Conservation (phyloP, 1,140 invertebrate species). For the Cotesia vestalis region DNA sequence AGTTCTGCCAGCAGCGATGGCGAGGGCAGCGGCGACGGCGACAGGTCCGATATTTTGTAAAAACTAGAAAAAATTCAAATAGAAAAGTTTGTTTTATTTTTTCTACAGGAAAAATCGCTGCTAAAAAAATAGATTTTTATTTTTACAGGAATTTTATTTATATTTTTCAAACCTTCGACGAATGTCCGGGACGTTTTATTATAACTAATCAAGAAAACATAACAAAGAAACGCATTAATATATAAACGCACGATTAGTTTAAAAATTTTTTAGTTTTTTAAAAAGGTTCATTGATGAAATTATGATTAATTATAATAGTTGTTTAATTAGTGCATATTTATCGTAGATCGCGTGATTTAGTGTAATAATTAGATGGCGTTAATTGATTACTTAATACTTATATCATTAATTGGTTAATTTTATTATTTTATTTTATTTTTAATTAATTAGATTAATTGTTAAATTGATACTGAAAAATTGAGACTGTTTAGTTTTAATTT, state of each 20-base stretch:
- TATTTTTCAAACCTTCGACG: conserved; percentile 4
- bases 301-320: background rate
- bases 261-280: background rate
- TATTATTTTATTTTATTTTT: no score
- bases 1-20: conserved; percentile 93
- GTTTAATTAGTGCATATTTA: background rate
- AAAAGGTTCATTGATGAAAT: background rate
- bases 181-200: background rate
- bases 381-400: no score
- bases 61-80: conserved; percentile 18
- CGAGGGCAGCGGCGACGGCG: conserved; percentile 83
- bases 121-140: conserved; percentile 12
- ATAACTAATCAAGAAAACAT: background rate
- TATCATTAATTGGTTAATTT: no score
- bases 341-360: background rate
- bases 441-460: background rate
- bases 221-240: no score
- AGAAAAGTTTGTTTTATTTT: conserved; percentile 29
- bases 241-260: no score
- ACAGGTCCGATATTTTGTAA: conserved; percentile 71
- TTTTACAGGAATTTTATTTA: conserved; percentile 26
- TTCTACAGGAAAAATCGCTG: conserved; percentile 14
- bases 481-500: background rate
- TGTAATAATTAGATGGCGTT: no score
- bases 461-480: background rate